Base-by-base conservation (phyloP, 2,797 vertebrate species). In the Mycteria americana region DNA sequence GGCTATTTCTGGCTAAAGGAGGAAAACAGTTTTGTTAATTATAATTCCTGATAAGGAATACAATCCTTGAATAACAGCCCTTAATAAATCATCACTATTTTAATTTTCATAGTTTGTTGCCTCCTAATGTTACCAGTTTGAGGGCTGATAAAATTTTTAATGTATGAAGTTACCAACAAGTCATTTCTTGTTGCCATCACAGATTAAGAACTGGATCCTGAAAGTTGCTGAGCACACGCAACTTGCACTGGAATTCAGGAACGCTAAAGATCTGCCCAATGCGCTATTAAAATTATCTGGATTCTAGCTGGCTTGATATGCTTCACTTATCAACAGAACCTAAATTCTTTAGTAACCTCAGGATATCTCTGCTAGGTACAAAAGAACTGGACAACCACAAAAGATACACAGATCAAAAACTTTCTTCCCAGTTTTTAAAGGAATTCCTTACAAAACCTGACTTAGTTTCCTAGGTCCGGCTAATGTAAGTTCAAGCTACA, bases 161-260 rank as follows among this genome's bases (percentile, higher is more conserved):
- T 60, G 48, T 60, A 93, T 91, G 85, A 96, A 92, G 82, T 76
- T 95, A 93, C 51, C 83, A 85, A 80, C 85, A 95, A 95, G 93
- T 68, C 30, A 78, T 60, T 92, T 93, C 92, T 95, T 92, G 89
- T 67, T 85, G 57, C 68, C 89, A 70, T 63, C 57, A 43, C 46
- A 82, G 64, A 77, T 84, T 84, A 91, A 64, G 77, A 92, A 70
- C 72, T 1, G 5, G 78, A 87, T 92, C 41, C 65, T 64, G 45
- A 60, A 89, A 96, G 67, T 7, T 89, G 89, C 89, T 93, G 88
- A 89, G 76, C 81, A 62, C 0, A 2, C 56, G 78, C 45, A 91
- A 85, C 77, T 85, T 1, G 2, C 43, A 59, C 45, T 82, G 70
- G 67, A 67, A 74, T 73, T 77, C 73, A 92, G 83, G 73, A 94